phyloP scores from a whole-genome alignment of 2,888 invertebrate genomes.

The Sinotaia quadrata region DNA sequence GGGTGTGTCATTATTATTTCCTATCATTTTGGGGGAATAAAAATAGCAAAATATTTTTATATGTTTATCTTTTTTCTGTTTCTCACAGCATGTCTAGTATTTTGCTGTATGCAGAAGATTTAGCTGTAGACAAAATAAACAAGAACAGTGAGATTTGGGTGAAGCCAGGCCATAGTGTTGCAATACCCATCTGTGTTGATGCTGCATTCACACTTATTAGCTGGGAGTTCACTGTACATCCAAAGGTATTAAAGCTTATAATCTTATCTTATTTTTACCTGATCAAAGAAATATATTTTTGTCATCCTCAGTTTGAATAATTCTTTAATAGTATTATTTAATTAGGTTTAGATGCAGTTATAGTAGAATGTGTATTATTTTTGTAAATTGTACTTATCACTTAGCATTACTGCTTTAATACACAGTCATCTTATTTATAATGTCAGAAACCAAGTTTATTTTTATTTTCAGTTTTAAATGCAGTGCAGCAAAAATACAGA shows the following conservation, averaged over 20 bases:
- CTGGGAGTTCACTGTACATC: conserved; percentile 71
- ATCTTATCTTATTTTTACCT: background rate
- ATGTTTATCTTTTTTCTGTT: background rate
- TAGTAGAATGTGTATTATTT: no score
- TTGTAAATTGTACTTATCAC: no score
- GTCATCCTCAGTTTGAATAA: background rate
- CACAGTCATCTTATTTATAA: background rate
- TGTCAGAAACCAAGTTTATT: background rate
- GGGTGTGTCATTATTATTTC: no score
- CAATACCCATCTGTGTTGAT: conserved; percentile 65
- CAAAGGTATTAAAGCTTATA: conserved; percentile 65
- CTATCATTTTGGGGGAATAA: no score
- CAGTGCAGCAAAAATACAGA: no score
- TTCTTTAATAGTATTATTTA: no score
- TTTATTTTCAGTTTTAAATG: background rate
- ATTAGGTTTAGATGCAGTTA: no score
- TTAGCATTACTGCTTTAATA: no score
- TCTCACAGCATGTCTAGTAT: conserved; percentile 53
- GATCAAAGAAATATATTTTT: background rate
- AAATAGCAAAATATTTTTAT: no score
- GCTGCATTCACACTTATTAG: conserved; percentile 57
- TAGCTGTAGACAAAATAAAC: conserved; percentile 57
- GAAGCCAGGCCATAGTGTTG: conserved; percentile 65
- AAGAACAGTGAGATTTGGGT: conserved; percentile 63
- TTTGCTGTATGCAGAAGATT: conserved; percentile 53